phyloP scores from a whole-genome alignment of 1,140 invertebrate genomes.

The Drosophila ananassae region DNA sequence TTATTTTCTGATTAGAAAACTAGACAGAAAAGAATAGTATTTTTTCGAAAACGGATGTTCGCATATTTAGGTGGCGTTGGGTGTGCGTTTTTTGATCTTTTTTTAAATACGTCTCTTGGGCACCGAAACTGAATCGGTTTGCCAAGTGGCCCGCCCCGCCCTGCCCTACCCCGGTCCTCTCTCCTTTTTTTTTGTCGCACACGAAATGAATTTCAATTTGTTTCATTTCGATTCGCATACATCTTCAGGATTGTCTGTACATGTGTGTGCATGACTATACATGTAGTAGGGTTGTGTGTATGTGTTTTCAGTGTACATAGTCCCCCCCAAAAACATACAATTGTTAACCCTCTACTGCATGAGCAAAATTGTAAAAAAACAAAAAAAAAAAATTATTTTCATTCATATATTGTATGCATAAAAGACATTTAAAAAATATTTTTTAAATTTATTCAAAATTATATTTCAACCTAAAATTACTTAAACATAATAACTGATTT shows the following conservation, averaged over 20 bases:
- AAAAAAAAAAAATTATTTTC: too few relatives aligned
- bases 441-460: too few relatives aligned
- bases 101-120: slow-evolving; percentile 29
- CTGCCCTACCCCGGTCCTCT: slow-evolving; percentile 15
- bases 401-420: too few relatives aligned
- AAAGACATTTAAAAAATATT: too few relatives aligned
- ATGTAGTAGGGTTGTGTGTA: too few relatives aligned
- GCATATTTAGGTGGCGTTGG: background rate
- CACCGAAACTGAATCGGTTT: slow-evolving; percentile 34
- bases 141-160: slow-evolving; percentile 31
- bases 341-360: too few relatives aligned
- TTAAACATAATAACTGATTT: too few relatives aligned
- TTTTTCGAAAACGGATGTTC: slow-evolving; percentile 32
- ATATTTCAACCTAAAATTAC: too few relatives aligned
- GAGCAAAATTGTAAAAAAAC: too few relatives aligned
- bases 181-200: slow-evolving; percentile 33
- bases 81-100: slow-evolving; percentile 9
- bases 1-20: slow-evolving; percentile 14
- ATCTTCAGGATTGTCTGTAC: slow-evolving; percentile 26
- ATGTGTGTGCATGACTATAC: background rate
- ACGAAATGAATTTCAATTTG: slow-evolving; percentile 71
- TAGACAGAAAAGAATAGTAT: slow-evolving; percentile 10
- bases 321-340: slow-evolving; percentile 10
- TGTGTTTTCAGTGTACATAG: too few relatives aligned
- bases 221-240: slow-evolving; percentile 46